Evolutionary conservation across 1,140 invertebrate species (phyloP), one percentile per base, ranked within the genome.

Genomic region (Drosophila sp.): DNA sequence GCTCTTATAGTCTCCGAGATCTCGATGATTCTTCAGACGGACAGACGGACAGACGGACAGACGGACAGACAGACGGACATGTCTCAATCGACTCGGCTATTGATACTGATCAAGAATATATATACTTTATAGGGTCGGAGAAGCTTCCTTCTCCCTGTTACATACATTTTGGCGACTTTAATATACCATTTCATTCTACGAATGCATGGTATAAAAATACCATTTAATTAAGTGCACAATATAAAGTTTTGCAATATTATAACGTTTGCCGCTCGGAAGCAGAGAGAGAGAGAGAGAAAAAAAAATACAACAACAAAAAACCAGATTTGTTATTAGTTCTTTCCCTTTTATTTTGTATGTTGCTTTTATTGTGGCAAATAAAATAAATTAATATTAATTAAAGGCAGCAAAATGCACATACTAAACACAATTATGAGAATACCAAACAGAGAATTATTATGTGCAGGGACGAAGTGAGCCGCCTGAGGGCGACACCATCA

Each of bases 371-470:
- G 30, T 23, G 50, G 50, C 23, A 58, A 69, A 78, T 60, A 76
- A 85, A 72, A 75, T 76, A 79, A 80, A 79, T 86, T 76, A 85
- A 81, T 81, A 81, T 61, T 55, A 76, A 79, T 83, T 76, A 69
- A 54, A 64, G 57, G 50, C 71, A 55, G 41, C 33, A 41, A 64
- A 55, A 62, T 60, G 32, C 35, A 47, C 41, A 63, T 23, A 63
- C 38, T 50, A 73, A 66, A 66, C 44, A 50, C 41, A 63, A 29
- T 55, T 29, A 38, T 27, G 33, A 40, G 57, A 35, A 38, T 41
- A 63, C 55, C 50, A 63, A 30, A 29, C 27, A 70, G 25, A 25
- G 30, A 57, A 29, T 11, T 17, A 29, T 11, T 17, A 7, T 10
- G 8, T 6, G 23, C 56, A 58, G 33, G 30, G 10, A 1, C 6